Percentiles rank a stretch among this genome's conserved stretches.
phyloP scores from a whole-genome alignment of 2,113 vertebrate genomes.

The Poeciliopsis prolifica region DNA sequence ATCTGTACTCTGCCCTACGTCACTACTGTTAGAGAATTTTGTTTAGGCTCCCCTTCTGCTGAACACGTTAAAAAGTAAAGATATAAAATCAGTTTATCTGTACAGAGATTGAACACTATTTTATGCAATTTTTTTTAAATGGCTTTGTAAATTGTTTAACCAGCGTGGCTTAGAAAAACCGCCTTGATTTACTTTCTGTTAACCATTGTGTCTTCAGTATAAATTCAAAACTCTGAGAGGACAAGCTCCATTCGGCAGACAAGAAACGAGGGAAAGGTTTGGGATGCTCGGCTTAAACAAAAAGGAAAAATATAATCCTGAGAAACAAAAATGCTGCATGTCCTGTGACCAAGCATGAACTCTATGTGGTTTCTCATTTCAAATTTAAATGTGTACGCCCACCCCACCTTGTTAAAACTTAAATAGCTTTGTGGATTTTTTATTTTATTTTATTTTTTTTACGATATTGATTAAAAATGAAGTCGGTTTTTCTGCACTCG shows the following conservation, averaged over 20 bases:
- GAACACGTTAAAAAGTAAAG: slow-evolving; percentile 28
- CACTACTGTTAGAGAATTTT: slow-evolving; percentile 64
- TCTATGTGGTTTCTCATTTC: slow-evolving; percentile 68
- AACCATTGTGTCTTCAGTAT: slow-evolving; percentile 79
- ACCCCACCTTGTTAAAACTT: slow-evolving; percentile 37
- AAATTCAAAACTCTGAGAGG: slow-evolving; percentile 73
- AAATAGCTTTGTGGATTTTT: slow-evolving; percentile 68
- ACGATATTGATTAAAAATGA: slow-evolving; percentile 68
- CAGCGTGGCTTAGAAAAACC: slow-evolving; percentile 79
- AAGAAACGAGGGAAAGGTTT: slow-evolving; percentile 60
- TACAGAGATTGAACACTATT: slow-evolving; percentile 99
- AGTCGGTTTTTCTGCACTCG: slow-evolving; percentile 89
- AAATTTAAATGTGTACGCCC: slow-evolving; percentile 67
- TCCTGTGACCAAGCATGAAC: slow-evolving; percentile 91
- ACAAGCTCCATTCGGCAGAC: slow-evolving; percentile 80
- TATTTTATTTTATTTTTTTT: slow-evolving; percentile 49
- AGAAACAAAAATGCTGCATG: slow-evolving; percentile 85
- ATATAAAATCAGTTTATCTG: slow-evolving; percentile 86
- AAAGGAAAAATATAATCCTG: slow-evolving; percentile 9
- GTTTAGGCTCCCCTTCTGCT: slow-evolving; percentile 43
- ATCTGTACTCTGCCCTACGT: slow-evolving; percentile 48
- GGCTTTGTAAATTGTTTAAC: slow-evolving; percentile 85
- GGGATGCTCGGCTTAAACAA: slow-evolving; percentile 58
- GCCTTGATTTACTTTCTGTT: slow-evolving; percentile 82
- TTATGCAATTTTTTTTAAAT: slow-evolving; percentile 94